Conservation (phyloP, 2,113 vertebrate species). For the Meriones unguiculatus region DNA sequence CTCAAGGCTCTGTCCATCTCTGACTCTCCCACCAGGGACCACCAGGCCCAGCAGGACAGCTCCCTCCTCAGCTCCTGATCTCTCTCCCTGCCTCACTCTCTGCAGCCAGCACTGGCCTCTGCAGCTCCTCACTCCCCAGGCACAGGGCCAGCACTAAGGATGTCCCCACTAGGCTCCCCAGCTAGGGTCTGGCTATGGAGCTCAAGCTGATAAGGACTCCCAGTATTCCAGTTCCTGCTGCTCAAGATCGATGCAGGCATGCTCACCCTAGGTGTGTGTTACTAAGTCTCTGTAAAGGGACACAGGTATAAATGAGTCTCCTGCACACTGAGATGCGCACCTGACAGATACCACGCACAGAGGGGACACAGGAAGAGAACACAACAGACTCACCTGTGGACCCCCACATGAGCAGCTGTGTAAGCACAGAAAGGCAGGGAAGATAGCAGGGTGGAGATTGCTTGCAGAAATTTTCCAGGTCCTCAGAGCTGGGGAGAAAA, state of each 20-base stretch:
- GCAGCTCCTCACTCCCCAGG: neutral
- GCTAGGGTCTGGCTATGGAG: no score
- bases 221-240: neutral
- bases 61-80: no score
- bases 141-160: no score
- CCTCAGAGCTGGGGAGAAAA: neutral
- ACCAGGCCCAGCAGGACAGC: fast-evolving
- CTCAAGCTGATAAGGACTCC: no score
- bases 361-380: neutral
- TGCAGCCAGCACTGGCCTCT: neutral
- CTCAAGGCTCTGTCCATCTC: no score
- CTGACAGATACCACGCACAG: fast-evolving
- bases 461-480: neutral
- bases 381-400: neutral
- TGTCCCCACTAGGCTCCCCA: neutral
- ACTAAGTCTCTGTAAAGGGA: neutral
- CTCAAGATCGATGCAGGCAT: no score
- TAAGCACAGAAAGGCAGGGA: neutral
- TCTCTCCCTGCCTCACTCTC: neutral
- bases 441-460: fast-evolving
- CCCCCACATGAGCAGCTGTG: neutral
- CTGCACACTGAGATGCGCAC: neutral
- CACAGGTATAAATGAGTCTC: neutral
- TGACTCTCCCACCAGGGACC: no score
- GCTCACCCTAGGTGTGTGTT: neutral